Percentiles rank a stretch among this genome's conserved stretches.
Evolutionary conservation across 2,888 invertebrate species (phyloP).

Genomic region (Noctua pronuba): DNA sequence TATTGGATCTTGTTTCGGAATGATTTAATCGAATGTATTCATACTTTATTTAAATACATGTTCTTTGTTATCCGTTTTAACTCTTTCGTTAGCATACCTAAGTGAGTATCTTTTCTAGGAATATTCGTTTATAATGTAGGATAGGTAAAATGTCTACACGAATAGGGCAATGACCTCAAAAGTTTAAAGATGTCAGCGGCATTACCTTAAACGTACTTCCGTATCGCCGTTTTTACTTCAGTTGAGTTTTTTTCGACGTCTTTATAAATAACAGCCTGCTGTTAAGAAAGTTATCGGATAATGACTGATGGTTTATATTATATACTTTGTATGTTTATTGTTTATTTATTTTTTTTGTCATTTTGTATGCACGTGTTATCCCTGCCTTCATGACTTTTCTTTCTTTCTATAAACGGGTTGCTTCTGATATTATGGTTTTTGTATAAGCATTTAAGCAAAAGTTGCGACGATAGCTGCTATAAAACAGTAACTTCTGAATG

Average conservation of each 20-base stretch:
- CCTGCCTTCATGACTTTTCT: too few species aligned
- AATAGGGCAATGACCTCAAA: slow-evolving; percentile 34
- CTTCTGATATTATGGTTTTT: not conserved
- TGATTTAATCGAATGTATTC: not conserved
- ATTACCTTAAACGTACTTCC: slow-evolving; percentile 27
- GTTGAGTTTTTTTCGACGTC: not conserved
- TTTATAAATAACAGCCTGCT: not conserved
- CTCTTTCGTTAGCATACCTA: not conserved
- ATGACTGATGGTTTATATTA: too few species aligned
- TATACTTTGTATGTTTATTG: not conserved
- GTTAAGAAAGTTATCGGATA: not conserved
- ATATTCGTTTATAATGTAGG: not conserved
- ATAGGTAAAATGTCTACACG: not conserved
- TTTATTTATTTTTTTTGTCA: too few species aligned
- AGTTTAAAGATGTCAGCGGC: slow-evolving; percentile 25
- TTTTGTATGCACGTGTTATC: too few species aligned
- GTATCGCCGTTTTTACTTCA: slow-evolving; percentile 14
- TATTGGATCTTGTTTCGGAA: slow-evolving; percentile 11
- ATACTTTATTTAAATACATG: slow-evolving; percentile 12
- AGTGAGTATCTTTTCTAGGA: not conserved
- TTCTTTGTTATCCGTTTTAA: not conserved
- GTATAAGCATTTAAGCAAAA: not conserved
- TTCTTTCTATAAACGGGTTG: not conserved
- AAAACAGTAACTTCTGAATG: not conserved
- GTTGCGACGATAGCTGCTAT: too few species aligned